Conservation (phyloP, 2,888 invertebrate genomes). For the Cremastobaeus sp. region DNA sequence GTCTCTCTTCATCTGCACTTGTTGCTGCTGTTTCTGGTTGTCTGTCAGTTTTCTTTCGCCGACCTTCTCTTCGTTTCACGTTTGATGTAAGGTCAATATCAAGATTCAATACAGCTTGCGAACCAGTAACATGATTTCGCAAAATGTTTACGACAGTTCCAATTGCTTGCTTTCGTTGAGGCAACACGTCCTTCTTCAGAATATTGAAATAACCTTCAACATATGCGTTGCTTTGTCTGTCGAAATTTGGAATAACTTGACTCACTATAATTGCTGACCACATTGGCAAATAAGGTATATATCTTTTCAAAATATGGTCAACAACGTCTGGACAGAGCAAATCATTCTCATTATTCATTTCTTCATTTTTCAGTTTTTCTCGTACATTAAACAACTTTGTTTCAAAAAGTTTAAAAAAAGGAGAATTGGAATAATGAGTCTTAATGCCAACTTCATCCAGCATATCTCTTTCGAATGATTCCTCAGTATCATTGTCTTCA, state of each 20-base stretch:
- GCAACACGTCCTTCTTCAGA: not conserved
- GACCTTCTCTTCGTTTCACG: not conserved
- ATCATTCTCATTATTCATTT: not conserved
- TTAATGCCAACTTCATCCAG: no score
- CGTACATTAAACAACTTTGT: no score
- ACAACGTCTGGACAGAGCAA: not conserved
- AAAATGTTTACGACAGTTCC: not conserved
- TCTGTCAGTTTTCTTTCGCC: no score
- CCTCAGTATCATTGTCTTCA: no score
- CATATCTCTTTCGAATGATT: no score
- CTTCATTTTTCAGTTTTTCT: no score
- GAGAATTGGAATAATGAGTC: no score
- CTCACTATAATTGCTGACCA: conserved; percentile 12
- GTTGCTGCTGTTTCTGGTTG: not conserved
- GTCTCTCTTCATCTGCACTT: not conserved
- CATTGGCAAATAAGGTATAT: conserved; percentile 16
- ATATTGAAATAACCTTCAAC: conserved; percentile 18
- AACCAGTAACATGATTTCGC: not conserved
- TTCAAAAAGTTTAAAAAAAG: no score
- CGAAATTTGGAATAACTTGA: conserved; percentile 4
- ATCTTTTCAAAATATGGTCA: conserved; percentile 14
- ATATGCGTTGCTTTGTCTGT: conserved; percentile 12
- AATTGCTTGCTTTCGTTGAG: not conserved
- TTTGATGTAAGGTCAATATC: not conserved
- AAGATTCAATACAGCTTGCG: not conserved